Conservation (phyloP, 1,140 invertebrate genomes). For the Brachionus asplanchnoidis region DNA sequence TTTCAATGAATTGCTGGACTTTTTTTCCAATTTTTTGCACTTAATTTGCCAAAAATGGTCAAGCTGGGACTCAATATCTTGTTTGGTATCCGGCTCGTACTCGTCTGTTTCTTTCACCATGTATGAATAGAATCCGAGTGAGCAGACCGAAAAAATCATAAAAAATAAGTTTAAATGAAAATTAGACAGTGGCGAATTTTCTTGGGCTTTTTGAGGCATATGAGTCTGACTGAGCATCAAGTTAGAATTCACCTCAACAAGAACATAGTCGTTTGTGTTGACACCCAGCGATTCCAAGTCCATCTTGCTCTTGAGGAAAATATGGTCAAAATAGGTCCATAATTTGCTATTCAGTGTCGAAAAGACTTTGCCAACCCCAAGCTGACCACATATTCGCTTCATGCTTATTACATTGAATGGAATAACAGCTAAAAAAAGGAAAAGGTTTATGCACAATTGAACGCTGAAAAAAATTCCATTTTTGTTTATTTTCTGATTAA, state of each 20-base stretch:
- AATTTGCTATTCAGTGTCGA: not conserved
- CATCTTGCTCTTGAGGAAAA: not conserved
- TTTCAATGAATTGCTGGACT: not conserved
- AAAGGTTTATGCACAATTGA: not conserved
- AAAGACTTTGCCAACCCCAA: not conserved
- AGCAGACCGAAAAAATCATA: constrained; percentile 9
- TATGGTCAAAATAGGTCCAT: not conserved
- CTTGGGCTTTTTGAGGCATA: not conserved
- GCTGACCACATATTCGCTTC: not conserved
- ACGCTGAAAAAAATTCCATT: not conserved
- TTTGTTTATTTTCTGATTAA: not conserved
- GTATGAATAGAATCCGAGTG: not conserved
- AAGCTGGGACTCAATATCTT: not conserved
- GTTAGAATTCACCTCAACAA: not conserved
- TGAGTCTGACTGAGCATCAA: not conserved
- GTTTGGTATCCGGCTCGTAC: not conserved
- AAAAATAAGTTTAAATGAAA: not conserved
- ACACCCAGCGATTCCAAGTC: not conserved
- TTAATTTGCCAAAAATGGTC: not conserved
- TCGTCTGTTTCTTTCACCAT: not conserved
- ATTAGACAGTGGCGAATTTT: not conserved
- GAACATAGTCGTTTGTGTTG: not conserved
- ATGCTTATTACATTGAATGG: not conserved
- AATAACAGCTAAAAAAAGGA: not conserved
- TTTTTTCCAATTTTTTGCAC: not conserved